A percentile compares a stretch with the other conserved stretches of the same genome.
These are phyloP conservation scores for Gobius niger DNA, from an alignment of 2,113 vertebrate species.

Conservation along the genomic window DNA sequence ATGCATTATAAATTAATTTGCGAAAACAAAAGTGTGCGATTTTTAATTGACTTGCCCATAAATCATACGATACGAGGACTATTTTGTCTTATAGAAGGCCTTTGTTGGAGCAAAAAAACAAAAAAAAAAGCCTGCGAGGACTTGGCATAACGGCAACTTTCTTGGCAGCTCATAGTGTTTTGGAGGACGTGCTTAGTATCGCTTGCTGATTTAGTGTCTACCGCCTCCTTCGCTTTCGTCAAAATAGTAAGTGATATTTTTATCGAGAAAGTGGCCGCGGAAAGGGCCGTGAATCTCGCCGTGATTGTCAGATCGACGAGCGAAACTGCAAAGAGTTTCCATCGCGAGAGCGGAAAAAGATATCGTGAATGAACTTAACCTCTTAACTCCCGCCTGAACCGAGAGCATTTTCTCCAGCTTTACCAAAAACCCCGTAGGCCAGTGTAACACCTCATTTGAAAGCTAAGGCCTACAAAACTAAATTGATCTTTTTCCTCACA, in stretches of 20 bases:
- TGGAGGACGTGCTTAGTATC: background rate
- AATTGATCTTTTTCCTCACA: no score
- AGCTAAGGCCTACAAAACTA: no score
- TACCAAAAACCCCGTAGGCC: no score
- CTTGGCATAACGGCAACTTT: slow-evolving; percentile 30
- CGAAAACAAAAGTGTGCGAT: no score
- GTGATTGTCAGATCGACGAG: slow-evolving; percentile 52
- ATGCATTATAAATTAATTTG: background rate
- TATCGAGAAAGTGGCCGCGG: background rate
- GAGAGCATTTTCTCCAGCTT: no score
- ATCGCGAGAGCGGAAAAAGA: background rate
- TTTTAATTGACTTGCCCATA: no score
- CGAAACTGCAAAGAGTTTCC: slow-evolving; percentile 1
- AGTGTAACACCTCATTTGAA: no score
- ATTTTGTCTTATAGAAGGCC: background rate
- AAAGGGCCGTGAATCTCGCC: background rate
- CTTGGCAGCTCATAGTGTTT: slow-evolving; percentile 38
- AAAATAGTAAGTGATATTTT: background rate
- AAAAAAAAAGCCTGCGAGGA: slow-evolving; percentile 2
- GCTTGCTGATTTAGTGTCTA: slow-evolving; percentile 4
- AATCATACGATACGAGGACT: background rate
- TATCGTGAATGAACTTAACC: background rate
- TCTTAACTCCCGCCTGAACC: no score
- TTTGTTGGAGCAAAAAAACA: background rate
- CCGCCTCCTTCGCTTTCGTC: background rate